Evolutionary conservation across 1,140 invertebrate genomes (phyloP).

Genomic region (Dinoponera quadriceps): DNA sequence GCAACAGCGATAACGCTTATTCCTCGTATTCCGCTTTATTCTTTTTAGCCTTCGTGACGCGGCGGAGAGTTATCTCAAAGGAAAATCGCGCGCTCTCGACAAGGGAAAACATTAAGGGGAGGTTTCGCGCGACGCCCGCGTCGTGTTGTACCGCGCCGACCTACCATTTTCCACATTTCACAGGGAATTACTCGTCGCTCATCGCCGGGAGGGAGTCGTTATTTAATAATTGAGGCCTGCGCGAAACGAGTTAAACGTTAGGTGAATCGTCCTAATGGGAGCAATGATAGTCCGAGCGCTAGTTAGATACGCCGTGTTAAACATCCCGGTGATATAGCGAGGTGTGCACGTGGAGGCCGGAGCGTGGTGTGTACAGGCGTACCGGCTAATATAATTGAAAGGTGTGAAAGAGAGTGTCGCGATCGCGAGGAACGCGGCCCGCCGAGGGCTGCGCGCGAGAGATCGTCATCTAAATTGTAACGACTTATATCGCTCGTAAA

Average conservation of each 20-base stretch:
- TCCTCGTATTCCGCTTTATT: too few species aligned
- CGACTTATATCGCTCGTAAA: slow-evolving; percentile 32
- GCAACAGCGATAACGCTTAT: too few species aligned
- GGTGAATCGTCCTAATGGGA: slow-evolving; percentile 4
- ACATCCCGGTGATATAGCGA: not conserved
- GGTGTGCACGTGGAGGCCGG: too few species aligned
- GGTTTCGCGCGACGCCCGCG: not conserved
- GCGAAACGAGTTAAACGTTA: slow-evolving; percentile 18
- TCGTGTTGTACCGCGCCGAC: not conserved
- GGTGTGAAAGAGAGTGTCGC: slow-evolving; percentile 47
- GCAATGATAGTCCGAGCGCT: slow-evolving; percentile 29
- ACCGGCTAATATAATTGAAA: slow-evolving; percentile 48
- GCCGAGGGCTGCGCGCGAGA: slow-evolving; percentile 45
- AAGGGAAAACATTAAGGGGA: not conserved
- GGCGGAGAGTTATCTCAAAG: not conserved
- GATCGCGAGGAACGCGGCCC: slow-evolving; percentile 23
- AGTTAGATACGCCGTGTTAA: slow-evolving; percentile 42
- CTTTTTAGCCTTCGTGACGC: not conserved
- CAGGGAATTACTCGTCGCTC: not conserved
- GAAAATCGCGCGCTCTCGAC: not conserved
- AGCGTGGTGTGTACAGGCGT: not conserved
- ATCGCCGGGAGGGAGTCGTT: not conserved
- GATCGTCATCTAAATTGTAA: slow-evolving; percentile 73
- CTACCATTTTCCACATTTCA: slow-evolving; percentile 22
- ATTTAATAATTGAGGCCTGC: slow-evolving; percentile 18